Evolutionary conservation across 2,113 vertebrate genomes (phyloP).

Genomic region (Boulengeromyrus knoepffleri): DNA sequence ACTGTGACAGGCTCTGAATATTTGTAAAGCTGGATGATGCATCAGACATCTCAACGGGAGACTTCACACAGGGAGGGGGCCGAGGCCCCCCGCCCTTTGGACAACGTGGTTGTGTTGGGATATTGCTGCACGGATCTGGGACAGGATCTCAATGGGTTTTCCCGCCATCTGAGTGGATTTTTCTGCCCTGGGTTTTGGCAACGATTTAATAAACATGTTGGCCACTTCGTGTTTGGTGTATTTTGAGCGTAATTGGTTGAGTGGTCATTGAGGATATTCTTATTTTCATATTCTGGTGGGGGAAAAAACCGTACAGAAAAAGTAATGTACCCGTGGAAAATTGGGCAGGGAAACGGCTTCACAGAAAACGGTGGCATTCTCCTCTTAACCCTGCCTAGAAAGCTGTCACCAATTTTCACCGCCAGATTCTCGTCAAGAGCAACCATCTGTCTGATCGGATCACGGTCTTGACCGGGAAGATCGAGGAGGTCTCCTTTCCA

Average conservation of each 20-base stretch:
- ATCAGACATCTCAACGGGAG: slow-evolving; percentile 12
- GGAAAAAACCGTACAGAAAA: not conserved
- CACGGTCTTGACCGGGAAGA: slow-evolving; percentile 57
- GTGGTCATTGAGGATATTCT: not conserved
- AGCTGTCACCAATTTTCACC: not conserved
- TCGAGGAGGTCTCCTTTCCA: slow-evolving; percentile 62
- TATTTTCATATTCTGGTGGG: not conserved
- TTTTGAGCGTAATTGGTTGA: not conserved
- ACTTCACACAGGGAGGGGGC: not conserved
- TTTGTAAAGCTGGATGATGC: slow-evolving; percentile 19
- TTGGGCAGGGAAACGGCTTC: not conserved
- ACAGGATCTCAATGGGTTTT: not conserved
- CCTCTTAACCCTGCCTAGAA: not conserved
- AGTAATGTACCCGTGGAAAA: not conserved
- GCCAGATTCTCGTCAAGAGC: slow-evolving; percentile 62
- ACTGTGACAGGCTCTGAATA: slow-evolving; percentile 15
- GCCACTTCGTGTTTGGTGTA: not conserved
- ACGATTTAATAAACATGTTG: not conserved
- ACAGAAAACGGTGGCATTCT: not conserved
- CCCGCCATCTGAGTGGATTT: not conserved
- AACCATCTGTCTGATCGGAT: slow-evolving; percentile 66
- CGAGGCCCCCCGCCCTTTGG: not conserved
- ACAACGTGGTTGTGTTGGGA: not conserved
- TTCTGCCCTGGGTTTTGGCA: not conserved
- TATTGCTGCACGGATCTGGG: not conserved